phyloP scores from a whole-genome alignment of 2,797 vertebrate genomes.

The Mormyrops attenuatus region DNA sequence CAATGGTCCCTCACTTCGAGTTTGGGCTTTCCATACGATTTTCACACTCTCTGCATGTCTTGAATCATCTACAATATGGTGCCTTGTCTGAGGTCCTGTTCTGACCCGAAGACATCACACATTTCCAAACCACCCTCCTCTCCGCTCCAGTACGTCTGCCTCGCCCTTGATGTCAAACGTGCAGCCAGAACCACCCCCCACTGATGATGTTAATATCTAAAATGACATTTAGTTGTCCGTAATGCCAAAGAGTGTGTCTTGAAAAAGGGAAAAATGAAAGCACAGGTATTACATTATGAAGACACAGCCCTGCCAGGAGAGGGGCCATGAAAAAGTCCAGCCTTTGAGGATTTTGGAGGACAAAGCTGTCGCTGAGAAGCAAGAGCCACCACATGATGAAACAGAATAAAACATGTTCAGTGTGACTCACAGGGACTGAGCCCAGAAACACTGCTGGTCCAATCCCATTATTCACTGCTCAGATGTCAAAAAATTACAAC shows the following conservation, averaged over 20 bases:
- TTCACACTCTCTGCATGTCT: background rate
- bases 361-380: conserved; percentile 11
- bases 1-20: background rate
- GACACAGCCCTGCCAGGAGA: background rate
- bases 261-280: background rate
- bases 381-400: conserved; percentile 20
- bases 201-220: background rate
- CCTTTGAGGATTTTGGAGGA: conserved; percentile 27
- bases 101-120: background rate
- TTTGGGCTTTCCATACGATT: background rate
- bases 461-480: conserved; percentile 13
- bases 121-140: background rate
- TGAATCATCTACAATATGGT: background rate
- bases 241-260: background rate
- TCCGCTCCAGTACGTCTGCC: background rate
- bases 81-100: background rate
- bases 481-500: conserved; percentile 18
- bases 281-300: background rate
- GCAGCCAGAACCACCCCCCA: background rate
- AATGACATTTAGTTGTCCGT: background rate
- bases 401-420: conserved; percentile 27
- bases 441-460: conserved; percentile 12
- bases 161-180: background rate
- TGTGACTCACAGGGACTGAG: conserved; percentile 9
- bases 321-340: background rate